Conservation (phyloP, 2,797 vertebrate species). For the Pipistrellus nathusii region DNA sequence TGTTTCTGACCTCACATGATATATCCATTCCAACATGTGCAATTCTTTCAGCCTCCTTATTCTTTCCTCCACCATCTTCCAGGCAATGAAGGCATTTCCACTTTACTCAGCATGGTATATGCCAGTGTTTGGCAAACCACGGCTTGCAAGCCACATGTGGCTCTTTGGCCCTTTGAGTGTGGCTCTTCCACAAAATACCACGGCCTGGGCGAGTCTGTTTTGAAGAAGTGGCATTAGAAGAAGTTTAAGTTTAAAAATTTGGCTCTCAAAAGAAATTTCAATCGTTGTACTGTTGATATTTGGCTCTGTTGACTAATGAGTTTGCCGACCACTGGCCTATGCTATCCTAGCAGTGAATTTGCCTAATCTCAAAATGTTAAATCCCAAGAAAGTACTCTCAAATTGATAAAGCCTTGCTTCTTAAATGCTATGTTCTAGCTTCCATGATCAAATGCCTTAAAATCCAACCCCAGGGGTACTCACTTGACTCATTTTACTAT, state of each 20-base stretch:
- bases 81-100: neutral
- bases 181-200: no score
- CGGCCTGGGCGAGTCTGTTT: no score
- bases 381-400: neutral
- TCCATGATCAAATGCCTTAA: constrained; percentile 25
- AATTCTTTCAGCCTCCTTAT: constrained; percentile 37
- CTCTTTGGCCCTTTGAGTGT: no score
- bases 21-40: constrained; percentile 3
- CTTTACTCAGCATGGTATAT: neutral
- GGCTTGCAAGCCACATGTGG: no score
- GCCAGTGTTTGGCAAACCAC: neutral
- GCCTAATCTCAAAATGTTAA: constrained; percentile 17
- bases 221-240: no score
- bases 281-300: no score
- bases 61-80: constrained; percentile 10
- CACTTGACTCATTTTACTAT: neutral
- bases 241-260: no score
- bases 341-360: neutral
- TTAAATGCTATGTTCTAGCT: constrained; percentile 35
- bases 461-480: neutral
- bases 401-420: constrained; percentile 18
- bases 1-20: constrained; percentile 5
- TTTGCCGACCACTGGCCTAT: neutral
- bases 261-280: no score
- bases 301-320: no score